phyloP scores from a whole-genome alignment of 2,888 invertebrate species.

The Tenthredo scrophulariae region DNA sequence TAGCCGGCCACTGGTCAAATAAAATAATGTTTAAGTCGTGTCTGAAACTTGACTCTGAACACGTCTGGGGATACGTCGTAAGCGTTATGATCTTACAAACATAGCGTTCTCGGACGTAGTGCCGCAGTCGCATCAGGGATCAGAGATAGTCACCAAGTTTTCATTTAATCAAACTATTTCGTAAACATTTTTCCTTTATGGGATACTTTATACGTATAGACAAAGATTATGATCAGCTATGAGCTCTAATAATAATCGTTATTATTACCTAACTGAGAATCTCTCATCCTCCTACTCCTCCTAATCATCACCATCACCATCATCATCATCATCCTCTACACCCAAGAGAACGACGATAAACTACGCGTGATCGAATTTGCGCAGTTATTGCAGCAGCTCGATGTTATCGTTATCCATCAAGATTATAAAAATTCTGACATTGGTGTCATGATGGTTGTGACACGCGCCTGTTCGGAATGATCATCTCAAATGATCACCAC shows the following conservation, averaged over 20 bases:
- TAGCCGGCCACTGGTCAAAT: neutral
- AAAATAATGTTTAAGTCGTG: neutral
- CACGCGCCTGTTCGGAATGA: neutral
- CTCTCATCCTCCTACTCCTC: neutral
- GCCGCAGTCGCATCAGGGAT: neutral
- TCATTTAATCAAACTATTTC: constrained; percentile 4
- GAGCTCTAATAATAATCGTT: neutral
- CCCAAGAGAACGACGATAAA: neutral
- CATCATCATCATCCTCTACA: neutral
- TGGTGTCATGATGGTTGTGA: neutral
- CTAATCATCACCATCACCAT: neutral
- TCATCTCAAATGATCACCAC: neutral
- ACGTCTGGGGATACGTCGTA: neutral
- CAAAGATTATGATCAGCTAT: neutral
- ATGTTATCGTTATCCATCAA: neutral
- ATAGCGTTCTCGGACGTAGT: neutral
- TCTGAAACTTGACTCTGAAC: neutral
- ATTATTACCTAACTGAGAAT: constrained; percentile 23
- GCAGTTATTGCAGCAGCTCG: neutral
- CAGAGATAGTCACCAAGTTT: neutral
- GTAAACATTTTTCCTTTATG: neutral
- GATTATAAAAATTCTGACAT: neutral
- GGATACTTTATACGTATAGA: neutral
- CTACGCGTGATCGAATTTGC: neutral
- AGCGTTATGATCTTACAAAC: neutral